Percentiles rank a stretch among this genome's conserved stretches.
phyloP scores from a whole-genome alignment of 2,797 vertebrate genomes.

The Octomys mimax region DNA sequence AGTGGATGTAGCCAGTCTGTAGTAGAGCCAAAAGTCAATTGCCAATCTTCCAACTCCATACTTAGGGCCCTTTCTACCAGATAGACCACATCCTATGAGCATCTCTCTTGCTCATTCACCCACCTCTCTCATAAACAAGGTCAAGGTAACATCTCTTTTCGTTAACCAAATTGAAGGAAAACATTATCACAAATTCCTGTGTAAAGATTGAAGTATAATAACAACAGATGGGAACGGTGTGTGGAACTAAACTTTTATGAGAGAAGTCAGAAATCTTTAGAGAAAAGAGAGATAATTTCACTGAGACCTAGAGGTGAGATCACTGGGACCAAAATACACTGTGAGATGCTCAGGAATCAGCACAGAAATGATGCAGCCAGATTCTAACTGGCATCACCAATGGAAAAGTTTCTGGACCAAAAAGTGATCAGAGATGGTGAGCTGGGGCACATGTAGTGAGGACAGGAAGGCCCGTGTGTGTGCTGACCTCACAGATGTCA shows the following conservation, averaged over 20 bases:
- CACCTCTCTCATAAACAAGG: slow-evolving; percentile 74
- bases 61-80: background rate
- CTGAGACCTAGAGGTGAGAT: slow-evolving; percentile 32
- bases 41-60: background rate
- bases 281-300: slow-evolving; percentile 51
- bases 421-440: slow-evolving; percentile 22
- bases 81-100: background rate
- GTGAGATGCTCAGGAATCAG: slow-evolving; percentile 38
- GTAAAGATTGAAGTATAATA: slow-evolving; percentile 67
- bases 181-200: slow-evolving; percentile 71
- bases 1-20: background rate
- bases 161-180: slow-evolving; percentile 73
- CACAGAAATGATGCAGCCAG: background rate
- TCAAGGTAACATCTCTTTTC: slow-evolving; percentile 85
- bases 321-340: slow-evolving; percentile 38
- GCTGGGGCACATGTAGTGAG: background rate
- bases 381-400: slow-evolving; percentile 12
- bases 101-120: background rate
- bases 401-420: slow-evolving; percentile 44
- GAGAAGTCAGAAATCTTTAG: slow-evolving; percentile 21
- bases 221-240: slow-evolving; percentile 31
- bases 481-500: background rate
- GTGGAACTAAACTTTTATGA: slow-evolving; percentile 3
- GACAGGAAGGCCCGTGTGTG: background rate
- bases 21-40: background rate